Evolutionary conservation across 2,888 invertebrate genomes (phyloP), one percentile per base, ranked within the genome.

Genomic region (Brachyptera risi): DNA sequence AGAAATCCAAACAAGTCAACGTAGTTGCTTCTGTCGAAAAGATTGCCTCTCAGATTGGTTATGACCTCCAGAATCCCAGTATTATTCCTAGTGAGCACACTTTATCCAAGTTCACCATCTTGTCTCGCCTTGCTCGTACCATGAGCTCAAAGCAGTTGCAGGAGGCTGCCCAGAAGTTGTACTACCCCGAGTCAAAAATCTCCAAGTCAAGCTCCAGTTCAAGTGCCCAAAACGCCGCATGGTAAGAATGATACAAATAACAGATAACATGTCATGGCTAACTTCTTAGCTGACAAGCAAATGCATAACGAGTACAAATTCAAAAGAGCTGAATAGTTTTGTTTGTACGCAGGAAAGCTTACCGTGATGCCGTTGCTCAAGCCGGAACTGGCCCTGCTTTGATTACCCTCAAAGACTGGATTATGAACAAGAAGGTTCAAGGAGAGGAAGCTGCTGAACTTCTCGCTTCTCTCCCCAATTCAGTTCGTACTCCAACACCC

Each of bases 321-420:
- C 31, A 11, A 31, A 5, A 31, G 11, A 31, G 17, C 15, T 9
- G 19, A 3, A n/a, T 21, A 47, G 56, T 13, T 23, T 54, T 26
- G 35, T 17, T 60, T 21, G 13, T 15, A 40, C 17, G 13, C 40
- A 66, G 66, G 66, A 61, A 58, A 24, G 78, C 81, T n/a, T 83
- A 78, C 74, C 82, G 85, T 51, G 88, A 87, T 68, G 85, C 84
- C 26, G 78, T 86, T 1, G 78, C 81, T 13, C 80, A 86, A 73
- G 78, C 83, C 21, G 88, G 88, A 59, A 87, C 87, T n/a, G 80
- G 82, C 49, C 86, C 88, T 1, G 84, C 87, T 50, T 79, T 86
- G 67, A 70, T 80, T 58, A 78, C 78, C 66, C 79, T 88, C 67
- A 79, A 80, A 67, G 72, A 79, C n/a, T 84, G 82, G 83, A 83